phyloP scores from a whole-genome alignment of 2,113 vertebrate species.

The Hiodon tergisus region DNA sequence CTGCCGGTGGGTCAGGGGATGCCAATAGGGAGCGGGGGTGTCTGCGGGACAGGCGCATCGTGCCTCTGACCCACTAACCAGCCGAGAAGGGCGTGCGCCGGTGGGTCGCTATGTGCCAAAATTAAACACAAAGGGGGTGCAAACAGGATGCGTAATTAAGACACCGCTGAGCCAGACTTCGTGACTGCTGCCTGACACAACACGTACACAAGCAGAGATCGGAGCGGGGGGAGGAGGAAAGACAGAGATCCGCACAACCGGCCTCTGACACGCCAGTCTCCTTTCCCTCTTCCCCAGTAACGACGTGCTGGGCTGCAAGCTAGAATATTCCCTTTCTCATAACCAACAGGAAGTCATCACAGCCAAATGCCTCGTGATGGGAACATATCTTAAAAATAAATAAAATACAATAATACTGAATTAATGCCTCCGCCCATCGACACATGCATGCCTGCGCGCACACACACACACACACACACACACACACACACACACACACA shows the following conservation, averaged over 20 bases:
- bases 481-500: background rate
- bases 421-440: background rate
- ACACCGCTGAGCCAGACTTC: conserved; percentile 65
- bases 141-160: conserved; percentile 80
- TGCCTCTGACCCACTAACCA: background rate
- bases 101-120: conserved; percentile 47
- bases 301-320: too few relatives aligned
- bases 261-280: conserved; percentile 9
- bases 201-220: conserved; percentile 23
- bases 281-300: background rate
- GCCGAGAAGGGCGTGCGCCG: background rate
- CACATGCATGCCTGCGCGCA: background rate
- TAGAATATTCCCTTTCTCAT: too few relatives aligned
- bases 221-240: background rate
- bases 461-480: background rate
- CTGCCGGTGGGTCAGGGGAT: background rate
- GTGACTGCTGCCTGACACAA: conserved; percentile 57
- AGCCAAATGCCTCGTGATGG: too few relatives aligned
- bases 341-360: too few relatives aligned
- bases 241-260: background rate
- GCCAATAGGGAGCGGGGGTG: background rate
- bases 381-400: too few relatives aligned
- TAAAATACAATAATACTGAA: too few relatives aligned
- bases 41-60: background rate
- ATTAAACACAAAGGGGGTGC: conserved; percentile 74